A percentile compares a stretch with the other conserved stretches of the same genome.
These are phyloP conservation scores for Chamaea fasciata DNA, from an alignment of 2,113 vertebrate species.

Conservation along the genomic window DNA sequence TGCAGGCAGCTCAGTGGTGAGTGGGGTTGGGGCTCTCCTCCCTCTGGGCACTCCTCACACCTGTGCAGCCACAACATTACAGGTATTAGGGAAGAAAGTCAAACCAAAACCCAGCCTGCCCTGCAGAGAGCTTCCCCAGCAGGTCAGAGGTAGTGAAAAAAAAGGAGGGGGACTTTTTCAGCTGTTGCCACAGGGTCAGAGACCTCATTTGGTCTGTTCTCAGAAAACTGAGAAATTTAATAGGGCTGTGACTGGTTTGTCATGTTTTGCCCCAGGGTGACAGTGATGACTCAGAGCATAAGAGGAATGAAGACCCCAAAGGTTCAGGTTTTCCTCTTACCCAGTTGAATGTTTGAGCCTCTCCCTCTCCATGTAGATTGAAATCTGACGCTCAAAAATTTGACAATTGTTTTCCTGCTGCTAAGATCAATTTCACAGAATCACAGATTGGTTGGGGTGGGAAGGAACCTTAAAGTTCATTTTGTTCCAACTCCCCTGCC, in stretches of 20 bases:
- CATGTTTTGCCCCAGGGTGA: rapidly evolving
- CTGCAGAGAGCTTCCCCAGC: neutral
- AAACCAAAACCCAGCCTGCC: neutral
- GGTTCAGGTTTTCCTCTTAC: neutral
- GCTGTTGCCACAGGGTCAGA: neutral
- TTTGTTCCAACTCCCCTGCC: rapidly evolving
- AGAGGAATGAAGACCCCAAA: neutral
- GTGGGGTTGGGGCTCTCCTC: rapidly evolving
- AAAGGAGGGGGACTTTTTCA: rapidly evolving
- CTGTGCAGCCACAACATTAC: rapidly evolving
- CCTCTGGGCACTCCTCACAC: neutral
- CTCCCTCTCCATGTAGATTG: neutral
- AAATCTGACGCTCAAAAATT: neutral
- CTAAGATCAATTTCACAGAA: neutral
- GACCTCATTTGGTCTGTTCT: neutral
- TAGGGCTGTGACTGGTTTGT: neutral
- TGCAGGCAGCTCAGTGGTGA: neutral
- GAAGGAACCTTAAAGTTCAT: neutral
- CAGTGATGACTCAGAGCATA: neutral
- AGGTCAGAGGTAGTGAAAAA: neutral
- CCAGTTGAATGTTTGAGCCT: neutral
- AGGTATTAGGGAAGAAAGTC: neutral
- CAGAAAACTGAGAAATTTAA: neutral
- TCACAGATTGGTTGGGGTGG: neutral
- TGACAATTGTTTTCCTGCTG: neutral